Base-by-base conservation (phyloP, 2,113 vertebrate genomes). In the Capreolus pygargus region DNA sequence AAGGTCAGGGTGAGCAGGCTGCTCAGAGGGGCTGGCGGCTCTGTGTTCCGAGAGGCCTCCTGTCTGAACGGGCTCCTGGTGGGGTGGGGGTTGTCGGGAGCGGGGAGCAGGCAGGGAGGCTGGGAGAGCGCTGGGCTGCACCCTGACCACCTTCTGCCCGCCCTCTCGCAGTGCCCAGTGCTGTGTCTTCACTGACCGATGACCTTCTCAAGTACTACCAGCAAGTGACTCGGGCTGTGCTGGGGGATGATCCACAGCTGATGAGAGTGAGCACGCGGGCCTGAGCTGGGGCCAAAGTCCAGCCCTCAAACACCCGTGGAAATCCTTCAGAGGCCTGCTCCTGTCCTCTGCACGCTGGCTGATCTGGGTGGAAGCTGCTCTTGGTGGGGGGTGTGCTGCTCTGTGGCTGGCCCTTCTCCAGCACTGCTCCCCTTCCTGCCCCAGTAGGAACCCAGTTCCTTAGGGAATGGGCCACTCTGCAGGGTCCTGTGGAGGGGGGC, bases 191-290 rank as follows among this genome's bases (percentile, higher is more conserved):
- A 21, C 98, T 99, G 86, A 99, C 99, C 0, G 99, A 99, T 0
- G 99, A 99, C 97, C 98, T 99, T 4, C 98, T 99, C 43, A 99
- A 99, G 97, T 99, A 99, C 98, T 99, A 99, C 98, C 99, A 99
- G 97, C 99, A 99, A 57, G 99, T 99, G 94, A 99, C 99, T 0
- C 98, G 99, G 39, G 99, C 99, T 23, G 99, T 99, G 54, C 98
- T 99, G 58, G 99, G 99, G 21, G 99, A 99, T 7, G 99, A 99
- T 79, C 99, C 99, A 0, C 99, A 99, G 92, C 99, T 99, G 55
- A 99, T 99, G 99, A 99, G 99, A 99, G 99, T 99, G 91, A 92
- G 94, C 2, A 0, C 6, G 43, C 9, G 36, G 23, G 36, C 7
- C 39, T 3, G 11, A 15, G 50, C 7, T 61, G 74, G 47, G 81